Percentiles rank a stretch among this genome's conserved stretches.
phyloP scores from a whole-genome alignment of 2,113 vertebrate species.

The Silurus meridionalis region DNA sequence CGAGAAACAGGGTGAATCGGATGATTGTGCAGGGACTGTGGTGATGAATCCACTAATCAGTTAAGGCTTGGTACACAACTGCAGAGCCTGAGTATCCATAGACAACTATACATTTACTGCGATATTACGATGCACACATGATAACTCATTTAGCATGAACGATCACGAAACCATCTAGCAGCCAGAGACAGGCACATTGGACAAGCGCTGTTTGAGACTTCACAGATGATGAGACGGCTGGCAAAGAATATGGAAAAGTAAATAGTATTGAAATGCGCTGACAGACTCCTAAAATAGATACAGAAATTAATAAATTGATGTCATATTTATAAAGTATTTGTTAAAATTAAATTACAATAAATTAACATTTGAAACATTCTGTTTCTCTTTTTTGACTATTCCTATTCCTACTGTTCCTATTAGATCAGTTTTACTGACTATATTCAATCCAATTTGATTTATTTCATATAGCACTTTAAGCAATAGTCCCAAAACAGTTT shows the following conservation, averaged over 20 bases:
- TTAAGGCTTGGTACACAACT: constrained; percentile 30
- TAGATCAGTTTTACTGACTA: too few species aligned
- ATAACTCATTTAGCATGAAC: constrained; percentile 64
- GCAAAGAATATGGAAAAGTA: constrained; percentile 29
- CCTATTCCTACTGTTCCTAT: too few species aligned
- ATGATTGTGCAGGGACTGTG: constrained; percentile 27
- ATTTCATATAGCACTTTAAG: too few species aligned
- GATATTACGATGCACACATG: constrained; percentile 60
- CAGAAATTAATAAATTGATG: too few species aligned
- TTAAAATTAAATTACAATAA: too few species aligned
- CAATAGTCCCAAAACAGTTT: too few species aligned
- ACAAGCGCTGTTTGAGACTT: constrained; percentile 58
- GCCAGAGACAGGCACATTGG: constrained; percentile 54
- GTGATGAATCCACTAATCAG: constrained; percentile 44
- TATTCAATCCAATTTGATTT: too few species aligned
- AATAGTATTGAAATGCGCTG: not conserved
- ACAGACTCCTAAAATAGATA: too few species aligned
- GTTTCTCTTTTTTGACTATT: too few species aligned
- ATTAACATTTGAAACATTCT: too few species aligned
- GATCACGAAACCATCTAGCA: constrained; percentile 56
- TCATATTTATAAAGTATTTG: too few species aligned
- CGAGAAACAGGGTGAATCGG: constrained; percentile 35
- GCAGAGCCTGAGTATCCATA: constrained; percentile 46
- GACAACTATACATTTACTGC: constrained; percentile 64
- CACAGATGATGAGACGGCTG: constrained; percentile 32